Base-by-base conservation (phyloP, 2,113 vertebrate genomes). In the Sylvietta virens region DNA sequence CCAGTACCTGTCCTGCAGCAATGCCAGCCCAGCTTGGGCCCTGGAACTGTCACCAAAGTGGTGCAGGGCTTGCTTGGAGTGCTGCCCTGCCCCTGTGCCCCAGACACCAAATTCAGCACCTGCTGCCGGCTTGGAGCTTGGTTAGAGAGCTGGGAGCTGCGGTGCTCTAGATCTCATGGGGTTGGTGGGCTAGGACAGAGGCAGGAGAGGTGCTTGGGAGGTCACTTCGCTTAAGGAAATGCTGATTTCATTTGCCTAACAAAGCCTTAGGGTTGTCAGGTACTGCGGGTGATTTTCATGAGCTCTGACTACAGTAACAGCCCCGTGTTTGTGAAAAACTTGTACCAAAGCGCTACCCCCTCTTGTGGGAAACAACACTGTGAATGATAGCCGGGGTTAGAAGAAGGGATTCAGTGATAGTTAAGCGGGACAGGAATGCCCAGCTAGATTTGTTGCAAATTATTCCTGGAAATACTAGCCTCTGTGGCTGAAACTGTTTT, bases 121-220 rank as follows among this genome's bases (percentile, higher is more conserved):
- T 39, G 39, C 17, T 45, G 61, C 6, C 12, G 33, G 11, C 8
- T 8, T 50, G 45, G 53, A 58, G 44, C 21, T 10, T 6, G 51
- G 18, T 21, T 8, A 7, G 26, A 64, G 31, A 35, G 51, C 65
- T 53, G 33, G 26, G 53, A 84, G 13, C 21, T 20, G 50, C 39
- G 4, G 15, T 15, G 35, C 39, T 53, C 11, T 11, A 1, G 5
- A 3, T 37, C 62, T 44, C 22, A 0, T 17, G 24, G 30, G 8
- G 2, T 26, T 19, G 6, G 19, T 9, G 24, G 40, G 11, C 6
- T 4, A 27, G 15, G 13, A 33, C 16, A 37, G 28, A 39, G 20
- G 22, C 26, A 24, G 20, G 26, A 15, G 3, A 44, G 21, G 23
- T 19, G 33, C 28, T 44, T 35, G 19, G 40, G 66, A 30, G 50